Evolutionary conservation across 2,888 invertebrate genomes (phyloP), one percentile per base, ranked within the genome.

Genomic region (Brachycybe producta): DNA sequence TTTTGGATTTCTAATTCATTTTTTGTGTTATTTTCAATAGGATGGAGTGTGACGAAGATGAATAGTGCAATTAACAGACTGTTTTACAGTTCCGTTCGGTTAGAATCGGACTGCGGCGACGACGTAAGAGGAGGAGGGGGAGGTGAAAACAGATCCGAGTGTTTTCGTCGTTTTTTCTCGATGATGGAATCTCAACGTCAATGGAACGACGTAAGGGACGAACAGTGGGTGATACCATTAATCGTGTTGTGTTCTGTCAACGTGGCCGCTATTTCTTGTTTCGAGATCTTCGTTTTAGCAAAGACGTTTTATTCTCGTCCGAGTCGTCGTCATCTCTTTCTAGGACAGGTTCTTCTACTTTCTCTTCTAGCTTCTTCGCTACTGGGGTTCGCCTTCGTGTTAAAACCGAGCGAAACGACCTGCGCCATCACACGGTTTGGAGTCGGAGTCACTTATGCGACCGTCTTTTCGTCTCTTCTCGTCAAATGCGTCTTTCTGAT

Each of bases 401-500:
- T 83, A 7, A 76, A 82, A 28, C 86, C 87, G 40, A 82, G 82
- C 45, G 73, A 78, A 46, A 73, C 84, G 51, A 82, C 84, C 19
- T 90, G 88, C 62, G 84, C 83, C 46, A 77, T 84, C 23, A 79
- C 84, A 55, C 76, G 87, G 46, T 80, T 87, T 59, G 84, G 83
- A 36, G 52, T 60, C 2, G 88, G 88, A 46, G 76, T 86, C 7
- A 83, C 85, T 59, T 72, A 72, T 57, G 82, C 87, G 47, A 75
- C 91, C 51, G 84, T 90, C 53, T 92, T 91, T 67, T 84, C 88
- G 35, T 84, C 91, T 0, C 75, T 94, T 44, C 75, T 94, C 60
- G 92, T 92, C 57, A 92, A 94, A 70, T 85, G 90, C 68, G 87
- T 92, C 58, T 91, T 92, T 67, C 76, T 92, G 54, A 78, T 92